Percentiles rank a stretch among this genome's conserved stretches.
phyloP scores from a whole-genome alignment of 1,140 invertebrate genomes.

The Phocides pigmalion region DNA sequence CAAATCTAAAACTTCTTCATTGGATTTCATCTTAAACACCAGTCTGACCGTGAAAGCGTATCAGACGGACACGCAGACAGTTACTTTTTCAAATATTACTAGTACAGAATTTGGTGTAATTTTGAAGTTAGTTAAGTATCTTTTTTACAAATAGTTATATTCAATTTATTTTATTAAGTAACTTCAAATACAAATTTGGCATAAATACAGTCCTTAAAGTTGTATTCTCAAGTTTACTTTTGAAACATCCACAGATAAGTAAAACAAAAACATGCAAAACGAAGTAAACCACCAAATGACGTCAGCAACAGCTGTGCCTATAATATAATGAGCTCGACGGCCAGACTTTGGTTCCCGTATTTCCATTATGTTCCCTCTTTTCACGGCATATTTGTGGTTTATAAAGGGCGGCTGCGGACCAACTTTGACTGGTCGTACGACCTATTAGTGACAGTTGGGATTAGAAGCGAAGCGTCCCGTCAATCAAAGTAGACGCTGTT shows the following conservation, averaged over 20 bases:
- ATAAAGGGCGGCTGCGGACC: neutral
- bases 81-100: no score
- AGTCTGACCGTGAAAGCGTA: no score
- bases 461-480: slow-evolving; percentile 28
- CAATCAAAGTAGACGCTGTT: slow-evolving; percentile 22
- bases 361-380: neutral
- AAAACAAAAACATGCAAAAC: slow-evolving; percentile 12
- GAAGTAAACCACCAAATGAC: slow-evolving; percentile 20
- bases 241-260: slow-evolving; percentile 4
- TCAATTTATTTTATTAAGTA: neutral
- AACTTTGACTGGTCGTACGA: slow-evolving; percentile 1
- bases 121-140: no score
- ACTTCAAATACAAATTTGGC: neutral
- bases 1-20: no score
- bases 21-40: no score
- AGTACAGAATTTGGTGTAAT: no score
- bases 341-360: slow-evolving; percentile 7
- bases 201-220: neutral
- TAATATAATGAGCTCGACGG: slow-evolving; percentile 24
- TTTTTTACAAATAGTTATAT: no score
- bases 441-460: slow-evolving; percentile 30
- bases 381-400: neutral
- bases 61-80: no score
- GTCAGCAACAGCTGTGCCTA: slow-evolving; percentile 25
- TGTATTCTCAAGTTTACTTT: neutral